A percentile compares a stretch with the other conserved stretches of the same genome.
Conservation (phyloP, 2,888 invertebrate genomes). For the Thelaira solivaga region DNA sequence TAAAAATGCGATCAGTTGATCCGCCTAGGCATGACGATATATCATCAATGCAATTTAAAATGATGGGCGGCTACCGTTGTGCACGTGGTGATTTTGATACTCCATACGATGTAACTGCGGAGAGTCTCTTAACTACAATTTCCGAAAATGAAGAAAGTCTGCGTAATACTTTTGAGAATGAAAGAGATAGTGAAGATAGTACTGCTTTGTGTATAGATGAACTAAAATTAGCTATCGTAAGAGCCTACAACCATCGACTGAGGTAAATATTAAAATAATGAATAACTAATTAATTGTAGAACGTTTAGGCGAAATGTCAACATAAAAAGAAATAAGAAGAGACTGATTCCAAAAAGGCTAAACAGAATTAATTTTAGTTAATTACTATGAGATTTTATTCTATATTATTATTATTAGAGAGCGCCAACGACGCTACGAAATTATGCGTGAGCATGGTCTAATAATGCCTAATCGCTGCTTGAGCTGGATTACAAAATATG, state of each 20-base stretch:
- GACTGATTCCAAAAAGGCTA: too few species aligned
- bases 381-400: too few species aligned
- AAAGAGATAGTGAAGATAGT: slow-evolving; percentile 68
- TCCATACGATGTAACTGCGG: slow-evolving; percentile 90
- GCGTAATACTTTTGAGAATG: slow-evolving; percentile 68
- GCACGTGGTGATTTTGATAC: slow-evolving; percentile 91
- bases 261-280: slow-evolving; percentile 74
- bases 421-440: slow-evolving; percentile 83
- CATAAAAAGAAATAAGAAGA: too few species aligned
- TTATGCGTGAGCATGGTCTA: slow-evolving; percentile 88
- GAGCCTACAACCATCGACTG: slow-evolving; percentile 87
- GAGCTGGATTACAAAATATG: slow-evolving; percentile 84
- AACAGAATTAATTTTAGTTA: too few species aligned
- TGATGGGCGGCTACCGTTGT: slow-evolving; percentile 89
- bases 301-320: too few species aligned
- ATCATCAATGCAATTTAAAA: slow-evolving; percentile 79
- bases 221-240: slow-evolving; percentile 83
- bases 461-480: slow-evolving; percentile 84
- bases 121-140: slow-evolving; percentile 80
- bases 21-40: slow-evolving; percentile 82
- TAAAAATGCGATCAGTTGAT: slow-evolving; percentile 83
- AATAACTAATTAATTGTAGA: too few species aligned
- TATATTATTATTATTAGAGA: slow-evolving; percentile 77
- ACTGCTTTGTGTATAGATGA: slow-evolving; percentile 77
- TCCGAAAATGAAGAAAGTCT: slow-evolving; percentile 61